Percentiles rank a stretch among this genome's conserved stretches.
These are phyloP conservation scores for Microcebus ravelobensis DNA, from an alignment of 2,113 vertebrate genomes.

Conservation along the genomic window DNA sequence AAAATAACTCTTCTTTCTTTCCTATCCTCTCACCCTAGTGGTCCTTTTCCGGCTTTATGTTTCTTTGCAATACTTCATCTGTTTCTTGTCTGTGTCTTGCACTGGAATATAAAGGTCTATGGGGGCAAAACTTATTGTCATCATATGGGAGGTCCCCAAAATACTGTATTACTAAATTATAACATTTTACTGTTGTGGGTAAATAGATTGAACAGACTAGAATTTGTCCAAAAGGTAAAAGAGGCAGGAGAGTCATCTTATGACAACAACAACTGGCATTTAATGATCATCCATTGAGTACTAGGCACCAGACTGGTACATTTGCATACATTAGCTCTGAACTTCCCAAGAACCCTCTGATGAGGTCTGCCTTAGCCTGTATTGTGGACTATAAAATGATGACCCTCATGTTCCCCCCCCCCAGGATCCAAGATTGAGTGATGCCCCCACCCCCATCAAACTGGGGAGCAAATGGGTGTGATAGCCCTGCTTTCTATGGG, in stretches of 20 bases:
- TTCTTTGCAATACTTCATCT: background rate
- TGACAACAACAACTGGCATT: background rate
- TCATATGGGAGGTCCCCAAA: background rate
- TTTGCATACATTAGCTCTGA: background rate
- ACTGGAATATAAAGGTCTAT: background rate
- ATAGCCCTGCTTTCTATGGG: background rate
- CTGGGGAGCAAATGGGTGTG: background rate
- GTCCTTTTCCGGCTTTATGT: background rate
- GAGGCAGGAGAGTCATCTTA: background rate
- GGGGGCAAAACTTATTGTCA: background rate
- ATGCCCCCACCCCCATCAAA: accelerated
- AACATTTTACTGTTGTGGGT: background rate
- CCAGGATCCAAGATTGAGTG: background rate
- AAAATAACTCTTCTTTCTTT: background rate
- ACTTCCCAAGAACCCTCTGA: background rate
- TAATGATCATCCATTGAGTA: background rate
- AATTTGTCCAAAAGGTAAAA: background rate
- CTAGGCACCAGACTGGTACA: background rate
- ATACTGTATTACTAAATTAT: background rate
- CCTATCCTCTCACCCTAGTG: background rate
- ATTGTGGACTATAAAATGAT: background rate
- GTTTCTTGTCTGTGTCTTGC: background rate
- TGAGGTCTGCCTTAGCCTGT: background rate
- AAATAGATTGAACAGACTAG: background rate
- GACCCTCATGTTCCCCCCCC: background rate